Conservation (phyloP, 2,797 vertebrate species). For the Triplophysa bombifrons region DNA sequence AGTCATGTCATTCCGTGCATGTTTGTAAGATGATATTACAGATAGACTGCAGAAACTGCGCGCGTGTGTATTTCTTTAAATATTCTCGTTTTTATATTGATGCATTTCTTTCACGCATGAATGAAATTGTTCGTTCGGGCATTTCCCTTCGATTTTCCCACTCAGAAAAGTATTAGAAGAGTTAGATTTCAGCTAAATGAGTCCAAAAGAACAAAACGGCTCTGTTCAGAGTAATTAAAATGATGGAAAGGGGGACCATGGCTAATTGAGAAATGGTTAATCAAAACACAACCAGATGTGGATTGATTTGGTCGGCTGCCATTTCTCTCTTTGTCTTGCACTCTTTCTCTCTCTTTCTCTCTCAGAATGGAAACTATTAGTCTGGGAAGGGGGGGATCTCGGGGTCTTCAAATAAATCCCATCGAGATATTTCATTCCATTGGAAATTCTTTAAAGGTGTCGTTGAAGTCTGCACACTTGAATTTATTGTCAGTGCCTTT, state of each 20-base stretch:
- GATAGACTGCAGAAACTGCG: background rate
- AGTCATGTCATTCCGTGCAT: constrained; percentile 11
- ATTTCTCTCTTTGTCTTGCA: constrained; percentile 46
- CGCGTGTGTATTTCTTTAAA: background rate
- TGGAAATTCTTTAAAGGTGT: constrained; percentile 65
- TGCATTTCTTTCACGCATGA: no score
- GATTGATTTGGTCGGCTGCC: constrained; percentile 69
- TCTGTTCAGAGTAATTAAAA: constrained; percentile 61
- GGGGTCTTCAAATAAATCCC: constrained; percentile 64
- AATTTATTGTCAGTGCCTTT: constrained; percentile 39
- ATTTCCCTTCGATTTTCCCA: constrained; percentile 11
- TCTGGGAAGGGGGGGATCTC: constrained; percentile 56
- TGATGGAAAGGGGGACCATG: constrained; percentile 57
- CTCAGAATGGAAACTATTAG: constrained; percentile 75
- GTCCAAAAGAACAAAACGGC: constrained; percentile 45
- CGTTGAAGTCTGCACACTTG: constrained; percentile 49
- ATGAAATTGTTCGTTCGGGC: background rate
- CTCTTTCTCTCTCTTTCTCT: constrained; percentile 33
- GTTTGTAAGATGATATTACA: constrained; percentile 21
- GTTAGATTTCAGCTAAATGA: constrained; percentile 23
- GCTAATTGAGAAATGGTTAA: constrained; percentile 73
- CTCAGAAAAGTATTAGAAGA: constrained; percentile 14
- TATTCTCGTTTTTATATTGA: background rate
- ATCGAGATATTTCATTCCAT: constrained; percentile 67
- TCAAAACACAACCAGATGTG: constrained; percentile 82